Percentiles rank a stretch among this genome's conserved stretches.
Conservation (phyloP, 2,888 invertebrate genomes). For the Cryptus viduatorius region DNA sequence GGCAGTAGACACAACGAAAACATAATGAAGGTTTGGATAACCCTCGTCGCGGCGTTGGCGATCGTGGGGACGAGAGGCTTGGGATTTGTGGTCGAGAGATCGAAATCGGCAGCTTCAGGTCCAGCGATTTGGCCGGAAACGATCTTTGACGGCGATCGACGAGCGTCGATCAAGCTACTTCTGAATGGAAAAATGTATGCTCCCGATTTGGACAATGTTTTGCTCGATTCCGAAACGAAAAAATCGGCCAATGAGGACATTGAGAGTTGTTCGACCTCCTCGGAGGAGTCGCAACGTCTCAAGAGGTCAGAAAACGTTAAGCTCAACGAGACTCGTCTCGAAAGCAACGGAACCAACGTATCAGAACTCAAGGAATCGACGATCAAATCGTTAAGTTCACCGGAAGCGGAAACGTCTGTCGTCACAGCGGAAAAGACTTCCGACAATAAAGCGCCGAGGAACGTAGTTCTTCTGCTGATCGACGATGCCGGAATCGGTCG, state of each 20-base stretch:
- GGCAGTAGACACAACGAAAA: background rate
- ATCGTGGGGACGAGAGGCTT: constrained; percentile 43
- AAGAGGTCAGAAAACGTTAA: constrained; percentile 53
- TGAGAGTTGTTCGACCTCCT: constrained; percentile 44
- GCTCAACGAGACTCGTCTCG: background rate
- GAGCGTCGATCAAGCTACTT: constrained; percentile 45
- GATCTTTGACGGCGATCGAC: background rate
- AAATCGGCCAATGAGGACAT: constrained; percentile 53
- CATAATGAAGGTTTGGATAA: constrained; percentile 62
- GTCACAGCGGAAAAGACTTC: constrained; percentile 17
- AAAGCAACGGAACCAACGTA: constrained; percentile 1
- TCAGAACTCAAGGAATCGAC: constrained; percentile 7
- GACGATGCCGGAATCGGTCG: constrained; percentile 53
- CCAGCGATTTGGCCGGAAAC: constrained; percentile 33
- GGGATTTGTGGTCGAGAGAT: constrained; percentile 65
- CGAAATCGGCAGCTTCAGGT: constrained; percentile 14
- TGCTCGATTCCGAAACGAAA: constrained; percentile 61
- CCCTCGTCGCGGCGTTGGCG: constrained; percentile 55
- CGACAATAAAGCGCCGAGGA: constrained; percentile 61
- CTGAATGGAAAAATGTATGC: constrained; percentile 62
- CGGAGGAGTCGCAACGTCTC: constrained; percentile 55
- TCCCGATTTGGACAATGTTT: constrained; percentile 61
- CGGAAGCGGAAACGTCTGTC: constrained; percentile 1
- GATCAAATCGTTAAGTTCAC: background rate
- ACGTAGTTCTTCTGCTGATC: constrained; percentile 73